These are phyloP conservation scores for Trididemnum clinides DNA, from an alignment of 23 tunicate genomes.

Conservation along the genomic window DNA sequence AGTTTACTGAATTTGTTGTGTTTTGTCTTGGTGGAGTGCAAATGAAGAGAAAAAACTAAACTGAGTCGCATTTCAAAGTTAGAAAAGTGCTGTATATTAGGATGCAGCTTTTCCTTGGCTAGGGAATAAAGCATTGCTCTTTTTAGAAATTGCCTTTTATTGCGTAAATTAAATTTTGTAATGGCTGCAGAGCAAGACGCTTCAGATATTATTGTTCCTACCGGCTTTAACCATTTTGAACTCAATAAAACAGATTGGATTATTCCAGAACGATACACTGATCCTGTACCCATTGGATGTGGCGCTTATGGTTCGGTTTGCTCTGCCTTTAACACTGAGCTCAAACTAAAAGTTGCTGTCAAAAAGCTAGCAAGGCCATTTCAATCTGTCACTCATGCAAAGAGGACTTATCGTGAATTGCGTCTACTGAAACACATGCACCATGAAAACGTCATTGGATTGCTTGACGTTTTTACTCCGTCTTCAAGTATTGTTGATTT, in stretches of 20 bases:
- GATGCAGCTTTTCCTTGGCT: no score
- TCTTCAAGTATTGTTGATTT: conserved; percentile 47
- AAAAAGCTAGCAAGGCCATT: conserved; percentile 95
- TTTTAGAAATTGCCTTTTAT: no score
- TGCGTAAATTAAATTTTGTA: no score
- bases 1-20: no score
- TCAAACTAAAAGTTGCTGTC: conserved; percentile 83
- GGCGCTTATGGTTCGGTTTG: conserved; percentile 99
- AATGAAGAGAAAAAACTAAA: no score
- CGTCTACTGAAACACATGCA: conserved; percentile 93
- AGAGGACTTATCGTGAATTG: conserved; percentile 94
- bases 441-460: conserved; percentile 94
- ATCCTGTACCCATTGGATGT: conserved; percentile 82
- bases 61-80: no score
- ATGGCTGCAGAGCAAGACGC: not conserved
- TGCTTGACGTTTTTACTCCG: conserved; percentile 95
- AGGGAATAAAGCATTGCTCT: no score
- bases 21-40: no score
- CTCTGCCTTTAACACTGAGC: conserved; percentile 65
- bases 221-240: conserved; percentile 58
- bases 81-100: no score
- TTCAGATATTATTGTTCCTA: not conserved
- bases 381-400: conserved; percentile 96
- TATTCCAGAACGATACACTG: conserved; percentile 80
- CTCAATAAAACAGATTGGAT: conserved; percentile 94